Conservation (phyloP, 2,797 vertebrate genomes). For the Cossypha caffra region DNA sequence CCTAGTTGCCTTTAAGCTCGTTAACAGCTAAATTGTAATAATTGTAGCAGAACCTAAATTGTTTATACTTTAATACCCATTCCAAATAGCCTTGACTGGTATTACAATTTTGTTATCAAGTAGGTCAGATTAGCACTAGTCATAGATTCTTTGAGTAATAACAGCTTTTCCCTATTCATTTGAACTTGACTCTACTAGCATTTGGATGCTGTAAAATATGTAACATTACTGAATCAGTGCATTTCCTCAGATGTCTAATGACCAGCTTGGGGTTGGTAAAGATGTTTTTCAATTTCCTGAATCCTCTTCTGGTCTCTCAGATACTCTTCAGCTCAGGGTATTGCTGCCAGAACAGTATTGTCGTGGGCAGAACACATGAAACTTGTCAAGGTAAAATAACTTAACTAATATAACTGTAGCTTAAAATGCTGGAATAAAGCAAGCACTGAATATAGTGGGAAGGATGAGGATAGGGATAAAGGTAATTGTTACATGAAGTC, state of each 20-base stretch:
- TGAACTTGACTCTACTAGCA: background rate
- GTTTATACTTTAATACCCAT: background rate
- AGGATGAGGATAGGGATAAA: background rate
- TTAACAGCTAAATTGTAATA: background rate
- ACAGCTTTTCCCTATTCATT: background rate
- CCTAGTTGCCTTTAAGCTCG: background rate
- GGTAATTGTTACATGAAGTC: background rate
- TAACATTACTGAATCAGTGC: background rate
- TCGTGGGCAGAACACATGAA: background rate
- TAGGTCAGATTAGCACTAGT: background rate
- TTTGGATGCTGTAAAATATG: background rate
- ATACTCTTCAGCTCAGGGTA: background rate
- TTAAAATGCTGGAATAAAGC: background rate
- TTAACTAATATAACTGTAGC: background rate
- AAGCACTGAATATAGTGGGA: background rate
- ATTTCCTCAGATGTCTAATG: background rate
- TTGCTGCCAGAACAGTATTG: background rate
- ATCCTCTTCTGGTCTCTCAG: background rate
- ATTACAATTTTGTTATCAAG: background rate
- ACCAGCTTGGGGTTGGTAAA: background rate
- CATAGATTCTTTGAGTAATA: background rate
- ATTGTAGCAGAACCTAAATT: background rate
- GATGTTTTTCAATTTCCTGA: background rate
- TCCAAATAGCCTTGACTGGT: background rate
- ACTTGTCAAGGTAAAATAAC: background rate